Conservation (phyloP, 2,797 vertebrate species). For the Gallinago solitaria region DNA sequence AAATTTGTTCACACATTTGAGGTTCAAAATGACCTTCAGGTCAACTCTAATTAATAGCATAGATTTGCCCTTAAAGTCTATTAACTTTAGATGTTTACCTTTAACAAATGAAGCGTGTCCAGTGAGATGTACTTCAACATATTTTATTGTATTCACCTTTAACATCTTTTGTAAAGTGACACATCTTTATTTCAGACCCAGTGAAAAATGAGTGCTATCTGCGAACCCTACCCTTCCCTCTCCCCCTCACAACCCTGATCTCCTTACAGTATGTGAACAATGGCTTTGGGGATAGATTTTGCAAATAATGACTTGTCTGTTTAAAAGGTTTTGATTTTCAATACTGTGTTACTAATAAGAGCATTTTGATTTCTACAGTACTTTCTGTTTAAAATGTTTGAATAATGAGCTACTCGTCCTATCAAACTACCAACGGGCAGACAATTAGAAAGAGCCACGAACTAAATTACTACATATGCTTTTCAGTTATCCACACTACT, state of each 20-base stretch:
- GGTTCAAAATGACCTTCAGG: neutral
- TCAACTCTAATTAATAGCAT: neutral
- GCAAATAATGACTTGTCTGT: neutral
- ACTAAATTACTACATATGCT: slow-evolving; percentile 50
- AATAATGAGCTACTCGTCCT: slow-evolving; percentile 20
- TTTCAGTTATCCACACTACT: slow-evolving; percentile 44
- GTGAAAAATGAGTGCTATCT: neutral
- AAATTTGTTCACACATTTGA: neutral
- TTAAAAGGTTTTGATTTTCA: slow-evolving; percentile 3
- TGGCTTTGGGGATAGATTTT: neutral
- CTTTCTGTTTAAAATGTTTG: neutral
- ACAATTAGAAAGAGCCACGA: slow-evolving; percentile 50
- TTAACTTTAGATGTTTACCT: neutral
- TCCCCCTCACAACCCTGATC: neutral
- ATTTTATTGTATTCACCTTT: neutral
- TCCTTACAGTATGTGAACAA: neutral
- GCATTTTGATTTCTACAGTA: neutral
- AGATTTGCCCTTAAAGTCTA: neutral
- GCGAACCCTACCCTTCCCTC: neutral
- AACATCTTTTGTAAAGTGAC: neutral
- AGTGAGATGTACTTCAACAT: neutral
- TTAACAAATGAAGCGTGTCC: neutral
- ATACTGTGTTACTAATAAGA: neutral
- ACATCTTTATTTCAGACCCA: neutral
- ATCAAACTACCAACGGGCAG: slow-evolving; percentile 22